Evolutionary conservation across 2,113 vertebrate species (phyloP).

Genomic region (Camelus dromedarius): DNA sequence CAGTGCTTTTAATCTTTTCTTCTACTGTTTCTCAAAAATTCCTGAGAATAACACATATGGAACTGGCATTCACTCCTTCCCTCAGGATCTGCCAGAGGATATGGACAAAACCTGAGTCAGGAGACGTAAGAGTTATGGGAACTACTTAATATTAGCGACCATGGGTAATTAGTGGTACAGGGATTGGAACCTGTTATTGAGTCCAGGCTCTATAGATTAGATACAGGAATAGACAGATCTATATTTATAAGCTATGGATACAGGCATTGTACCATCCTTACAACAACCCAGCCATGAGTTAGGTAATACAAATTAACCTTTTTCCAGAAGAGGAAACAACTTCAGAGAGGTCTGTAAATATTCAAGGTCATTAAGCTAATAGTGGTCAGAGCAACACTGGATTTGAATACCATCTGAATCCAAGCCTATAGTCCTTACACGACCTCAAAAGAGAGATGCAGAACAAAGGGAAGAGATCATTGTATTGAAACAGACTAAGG

Average conservation of each 20-base stretch:
- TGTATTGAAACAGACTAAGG: not conserved
- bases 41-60: not conserved
- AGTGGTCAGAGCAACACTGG: not conserved
- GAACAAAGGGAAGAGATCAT: not conserved
- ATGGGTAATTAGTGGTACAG: not conserved
- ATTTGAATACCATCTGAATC: conserved; percentile 12
- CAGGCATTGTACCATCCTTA: not conserved
- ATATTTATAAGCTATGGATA: not conserved
- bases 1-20: conserved; percentile 20
- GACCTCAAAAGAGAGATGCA: not conserved
- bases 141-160: not conserved
- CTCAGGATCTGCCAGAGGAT: not conserved
- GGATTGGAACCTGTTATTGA: not conserved
- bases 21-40: not conserved
- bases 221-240: not conserved
- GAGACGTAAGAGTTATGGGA: not conserved
- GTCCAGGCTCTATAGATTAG: not conserved
- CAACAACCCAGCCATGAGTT: not conserved
- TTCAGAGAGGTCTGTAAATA: conserved; percentile 19
- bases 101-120: not conserved
- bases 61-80: not conserved
- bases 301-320: not conserved
- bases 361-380: conserved; percentile 22
- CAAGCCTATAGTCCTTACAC: not conserved
- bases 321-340: not conserved